Evolutionary conservation across 2,888 invertebrate species (phyloP).

Genomic region (Patella depressa): DNA sequence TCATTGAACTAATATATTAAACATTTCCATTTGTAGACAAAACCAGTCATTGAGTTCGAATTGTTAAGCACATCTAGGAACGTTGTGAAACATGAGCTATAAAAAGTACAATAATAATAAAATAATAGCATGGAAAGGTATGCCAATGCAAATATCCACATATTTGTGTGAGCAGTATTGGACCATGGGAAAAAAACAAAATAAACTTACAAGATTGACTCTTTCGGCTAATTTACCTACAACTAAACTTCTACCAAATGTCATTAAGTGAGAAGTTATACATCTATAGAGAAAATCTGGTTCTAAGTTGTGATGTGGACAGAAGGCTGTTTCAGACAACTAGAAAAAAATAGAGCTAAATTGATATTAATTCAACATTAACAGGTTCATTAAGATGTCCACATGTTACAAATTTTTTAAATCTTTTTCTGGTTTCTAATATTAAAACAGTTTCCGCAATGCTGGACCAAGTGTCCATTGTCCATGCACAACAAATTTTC

Average conservation of each 20-base stretch:
- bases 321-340: conserved; percentile 61
- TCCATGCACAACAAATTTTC: too few relatives aligned
- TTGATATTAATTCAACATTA: not conserved
- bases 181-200: not conserved
- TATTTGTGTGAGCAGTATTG: not conserved
- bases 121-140: not conserved
- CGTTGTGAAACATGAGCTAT: too few relatives aligned
- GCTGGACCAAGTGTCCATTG: not conserved
- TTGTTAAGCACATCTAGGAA: too few relatives aligned
- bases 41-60: too few relatives aligned
- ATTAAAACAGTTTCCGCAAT: not conserved
- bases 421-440: too few relatives aligned
- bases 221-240: conserved; percentile 55
- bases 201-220: conserved; percentile 56
- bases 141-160: not conserved
- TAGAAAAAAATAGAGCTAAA: conserved; percentile 36
- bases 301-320: conserved; percentile 56
- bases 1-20: too few relatives aligned
- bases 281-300: conserved; percentile 56
- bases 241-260: conserved; percentile 59
- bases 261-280: conserved; percentile 64
- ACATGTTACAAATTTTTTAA: too few relatives aligned
- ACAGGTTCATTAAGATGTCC: not conserved
- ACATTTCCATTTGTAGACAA: too few relatives aligned
- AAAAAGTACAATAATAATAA: too few relatives aligned